Evolutionary conservation across 2,888 invertebrate species (phyloP).

Genomic region (Napeogenes sylphis): DNA sequence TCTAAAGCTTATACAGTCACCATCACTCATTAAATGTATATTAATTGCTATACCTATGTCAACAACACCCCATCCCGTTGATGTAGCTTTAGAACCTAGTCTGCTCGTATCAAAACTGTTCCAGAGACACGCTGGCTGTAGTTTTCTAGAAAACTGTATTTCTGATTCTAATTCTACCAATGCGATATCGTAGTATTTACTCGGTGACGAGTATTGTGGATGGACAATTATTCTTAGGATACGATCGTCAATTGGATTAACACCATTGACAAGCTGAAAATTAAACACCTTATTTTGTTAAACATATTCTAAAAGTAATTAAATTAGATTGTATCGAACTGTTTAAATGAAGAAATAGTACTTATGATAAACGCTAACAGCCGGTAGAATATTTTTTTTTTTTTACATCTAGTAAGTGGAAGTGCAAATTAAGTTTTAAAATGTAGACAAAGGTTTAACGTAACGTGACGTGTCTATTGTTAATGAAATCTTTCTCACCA

Average conservation of each 20-base stretch:
- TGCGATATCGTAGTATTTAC: slow-evolving; percentile 56
- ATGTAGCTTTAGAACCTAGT: slow-evolving; percentile 28
- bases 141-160: slow-evolving; percentile 39
- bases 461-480: no score
- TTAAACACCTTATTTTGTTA: neutral
- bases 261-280: neutral
- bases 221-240: slow-evolving; percentile 47
- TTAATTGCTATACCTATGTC: neutral
- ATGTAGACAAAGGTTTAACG: no score
- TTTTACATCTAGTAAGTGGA: no score
- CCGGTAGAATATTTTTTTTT: no score
- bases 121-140: slow-evolving; percentile 60
- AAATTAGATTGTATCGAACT: neutral
- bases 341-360: no score
- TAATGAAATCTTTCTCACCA: neutral
- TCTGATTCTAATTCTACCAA: slow-evolving; percentile 44
- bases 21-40: no score
- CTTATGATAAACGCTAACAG: no score
- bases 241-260: slow-evolving; percentile 33
- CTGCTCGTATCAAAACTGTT: slow-evolving; percentile 31
- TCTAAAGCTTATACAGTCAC: no score
- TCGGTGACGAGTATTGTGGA: slow-evolving; percentile 48
- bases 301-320: neutral
- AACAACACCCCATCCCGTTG: slow-evolving; percentile 2
- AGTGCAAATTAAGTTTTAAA: no score